Conservation (phyloP, 2,797 vertebrate genomes). For the Leptoclinus maculatus region DNA sequence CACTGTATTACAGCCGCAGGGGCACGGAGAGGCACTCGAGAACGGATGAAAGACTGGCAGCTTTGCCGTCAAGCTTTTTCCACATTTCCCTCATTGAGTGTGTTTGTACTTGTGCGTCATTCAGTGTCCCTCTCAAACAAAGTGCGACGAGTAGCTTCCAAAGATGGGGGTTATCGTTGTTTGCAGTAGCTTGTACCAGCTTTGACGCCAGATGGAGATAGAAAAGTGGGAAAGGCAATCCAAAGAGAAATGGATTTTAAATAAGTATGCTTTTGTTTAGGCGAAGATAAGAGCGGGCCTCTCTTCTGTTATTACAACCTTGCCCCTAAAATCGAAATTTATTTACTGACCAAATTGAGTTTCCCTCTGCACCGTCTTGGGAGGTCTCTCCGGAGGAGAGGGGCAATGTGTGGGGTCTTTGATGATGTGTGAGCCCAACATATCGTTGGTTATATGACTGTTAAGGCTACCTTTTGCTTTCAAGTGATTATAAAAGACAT, state of each 20-base stretch:
- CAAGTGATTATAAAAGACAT: neutral
- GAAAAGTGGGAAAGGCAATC: conserved; percentile 20
- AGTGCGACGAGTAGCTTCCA: conserved; percentile 17
- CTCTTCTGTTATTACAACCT: conserved; percentile 38
- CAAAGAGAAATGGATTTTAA: conserved; percentile 39
- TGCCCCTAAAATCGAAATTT: conserved; percentile 32
- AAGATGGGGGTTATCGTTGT: conserved; percentile 50
- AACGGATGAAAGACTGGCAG: conserved; percentile 24
- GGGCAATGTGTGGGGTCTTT: conserved; percentile 46
- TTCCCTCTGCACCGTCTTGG: conserved; percentile 49
- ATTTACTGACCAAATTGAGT: conserved; percentile 57
- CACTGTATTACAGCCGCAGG: conserved; percentile 14
- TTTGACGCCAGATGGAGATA: conserved; percentile 33
- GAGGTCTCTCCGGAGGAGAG: conserved; percentile 54
- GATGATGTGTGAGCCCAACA: conserved; percentile 13
- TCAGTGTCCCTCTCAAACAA: conserved; percentile 42
- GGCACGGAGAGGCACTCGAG: conserved; percentile 10
- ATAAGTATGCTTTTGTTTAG: conserved; percentile 48
- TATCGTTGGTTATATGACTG: neutral
- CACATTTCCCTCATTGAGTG: conserved; percentile 16
- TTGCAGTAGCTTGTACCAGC: conserved; percentile 40
- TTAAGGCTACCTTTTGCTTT: neutral
- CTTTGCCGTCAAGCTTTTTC: conserved; percentile 1
- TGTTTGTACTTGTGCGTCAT: conserved; percentile 42
- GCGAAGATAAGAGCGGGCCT: conserved; percentile 23